A percentile compares a stretch with the other conserved stretches of the same genome.
These are phyloP conservation scores for Cantharis nigra DNA, from an alignment of 2,888 invertebrate genomes.

Conservation along the genomic window DNA sequence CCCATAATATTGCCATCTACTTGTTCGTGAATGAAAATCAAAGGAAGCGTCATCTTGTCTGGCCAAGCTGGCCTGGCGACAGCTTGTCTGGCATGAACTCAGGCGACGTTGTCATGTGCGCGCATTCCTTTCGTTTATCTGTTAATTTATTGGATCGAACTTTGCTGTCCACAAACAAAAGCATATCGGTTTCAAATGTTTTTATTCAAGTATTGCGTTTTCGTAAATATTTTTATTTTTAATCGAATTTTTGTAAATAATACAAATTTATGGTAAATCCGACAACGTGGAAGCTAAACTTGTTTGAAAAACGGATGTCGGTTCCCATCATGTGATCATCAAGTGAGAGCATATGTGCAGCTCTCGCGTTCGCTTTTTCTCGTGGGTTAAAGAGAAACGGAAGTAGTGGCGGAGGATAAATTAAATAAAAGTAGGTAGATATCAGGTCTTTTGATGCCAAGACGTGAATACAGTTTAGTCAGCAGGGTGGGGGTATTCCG, in stretches of 20 bases:
- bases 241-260: background rate
- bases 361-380: slow-evolving; percentile 37
- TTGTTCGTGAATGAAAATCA: slow-evolving; percentile 38
- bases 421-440: slow-evolving; percentile 44
- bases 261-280: slow-evolving; percentile 39
- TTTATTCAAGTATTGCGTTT: background rate
- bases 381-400: slow-evolving; percentile 4
- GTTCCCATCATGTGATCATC: slow-evolving; percentile 53
- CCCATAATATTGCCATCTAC: slow-evolving; percentile 27
- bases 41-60: slow-evolving; percentile 75
- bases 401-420: background rate
- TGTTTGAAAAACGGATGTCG: slow-evolving; percentile 76
- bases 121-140: slow-evolving; percentile 53
- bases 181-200: background rate
- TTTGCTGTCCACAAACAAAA: background rate
- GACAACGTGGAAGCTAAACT: slow-evolving; percentile 69
- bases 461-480: slow-evolving; percentile 68
- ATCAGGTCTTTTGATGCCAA: slow-evolving; percentile 68
- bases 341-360: slow-evolving; percentile 56
- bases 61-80: slow-evolving; percentile 85
- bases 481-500: slow-evolving; percentile 58
- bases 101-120: slow-evolving; percentile 67
- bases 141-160: background rate
- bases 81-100: slow-evolving; percentile 89
- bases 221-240: background rate